Conservation (phyloP, 2,113 vertebrate genomes). For the Peucedramus taeniatus region DNA sequence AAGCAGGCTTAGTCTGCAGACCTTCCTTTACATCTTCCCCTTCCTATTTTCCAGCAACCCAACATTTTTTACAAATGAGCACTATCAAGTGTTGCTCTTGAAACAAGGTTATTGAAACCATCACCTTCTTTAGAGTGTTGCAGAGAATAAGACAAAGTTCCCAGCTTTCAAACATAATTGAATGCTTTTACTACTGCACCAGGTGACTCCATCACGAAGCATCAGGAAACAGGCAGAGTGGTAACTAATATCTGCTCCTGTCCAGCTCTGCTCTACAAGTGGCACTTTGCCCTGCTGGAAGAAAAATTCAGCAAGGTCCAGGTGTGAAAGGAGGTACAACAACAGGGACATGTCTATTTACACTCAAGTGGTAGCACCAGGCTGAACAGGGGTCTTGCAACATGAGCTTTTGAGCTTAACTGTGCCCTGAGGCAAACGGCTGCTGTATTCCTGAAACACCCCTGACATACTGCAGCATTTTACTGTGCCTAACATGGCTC, state of each 20-base stretch:
- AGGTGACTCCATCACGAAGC: background rate
- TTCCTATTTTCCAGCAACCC: background rate
- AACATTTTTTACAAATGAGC: constrained; percentile 5
- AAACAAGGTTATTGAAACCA: background rate
- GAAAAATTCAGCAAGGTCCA: background rate
- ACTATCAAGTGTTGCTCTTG: background rate
- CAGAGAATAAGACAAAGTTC: background rate
- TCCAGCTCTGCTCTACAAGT: background rate
- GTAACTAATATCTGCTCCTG: background rate
- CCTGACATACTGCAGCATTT: background rate
- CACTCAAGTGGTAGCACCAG: background rate
- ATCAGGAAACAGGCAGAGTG: background rate
- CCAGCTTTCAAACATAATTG: background rate
- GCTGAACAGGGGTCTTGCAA: background rate
- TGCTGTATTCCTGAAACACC: background rate
- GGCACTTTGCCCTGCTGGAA: background rate
- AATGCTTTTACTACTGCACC: background rate
- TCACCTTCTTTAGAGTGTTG: background rate
- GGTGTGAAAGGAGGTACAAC: background rate
- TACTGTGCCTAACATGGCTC: background rate
- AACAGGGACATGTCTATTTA: background rate
- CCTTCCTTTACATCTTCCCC: background rate
- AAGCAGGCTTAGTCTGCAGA: background rate
- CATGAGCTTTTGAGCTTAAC: rapidly evolving
- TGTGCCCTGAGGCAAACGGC: background rate